Evolutionary conservation across 1,140 invertebrate species (phyloP).

Genomic region (Bactericera cockerelli): DNA sequence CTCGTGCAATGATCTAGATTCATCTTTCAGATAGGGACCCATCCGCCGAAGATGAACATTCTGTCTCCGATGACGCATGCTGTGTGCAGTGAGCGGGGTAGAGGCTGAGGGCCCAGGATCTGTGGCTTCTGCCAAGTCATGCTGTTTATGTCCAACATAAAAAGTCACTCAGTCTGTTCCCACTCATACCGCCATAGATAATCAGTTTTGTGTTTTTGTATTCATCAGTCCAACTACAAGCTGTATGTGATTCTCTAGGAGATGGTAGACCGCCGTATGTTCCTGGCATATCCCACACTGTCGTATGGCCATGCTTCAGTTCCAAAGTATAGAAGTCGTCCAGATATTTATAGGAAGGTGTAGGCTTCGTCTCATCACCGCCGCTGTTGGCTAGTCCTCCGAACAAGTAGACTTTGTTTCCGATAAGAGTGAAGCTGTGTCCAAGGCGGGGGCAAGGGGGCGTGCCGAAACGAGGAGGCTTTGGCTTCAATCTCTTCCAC

Average conservation of each 20-base stretch:
- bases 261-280: conserved; percentile 73
- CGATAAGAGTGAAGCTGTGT: conserved; percentile 94
- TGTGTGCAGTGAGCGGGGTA: conserved; percentile 90
- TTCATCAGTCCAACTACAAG: conserved; percentile 71
- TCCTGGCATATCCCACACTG: conserved; percentile 77
- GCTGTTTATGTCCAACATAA: conserved; percentile 70
- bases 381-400: conserved; percentile 96
- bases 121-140: conserved; percentile 84
- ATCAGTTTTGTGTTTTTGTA: conserved; percentile 69
- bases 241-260: conserved; percentile 91
- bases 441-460: conserved; percentile 88
- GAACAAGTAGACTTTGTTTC: conserved; percentile 88
- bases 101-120: conserved; percentile 70
- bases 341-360: conserved; percentile 23
- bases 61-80: conserved; percentile 84
- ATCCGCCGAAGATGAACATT: conserved; percentile 99
- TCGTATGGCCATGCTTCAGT: conserved; percentile 22
- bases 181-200: conserved; percentile 98
- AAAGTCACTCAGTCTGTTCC: conserved; percentile 88
- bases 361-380: conserved; percentile 79
- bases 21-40: conserved; percentile 82
- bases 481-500: conserved; percentile 87
- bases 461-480: conserved; percentile 60
- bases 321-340: conserved; percentile 29
- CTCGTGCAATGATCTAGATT: conserved; percentile 72